A percentile compares a stretch with the other conserved stretches of the same genome.
These are phyloP conservation scores for Drosophila borealis DNA, from an alignment of 2,888 invertebrate genomes.

Conservation along the genomic window DNA sequence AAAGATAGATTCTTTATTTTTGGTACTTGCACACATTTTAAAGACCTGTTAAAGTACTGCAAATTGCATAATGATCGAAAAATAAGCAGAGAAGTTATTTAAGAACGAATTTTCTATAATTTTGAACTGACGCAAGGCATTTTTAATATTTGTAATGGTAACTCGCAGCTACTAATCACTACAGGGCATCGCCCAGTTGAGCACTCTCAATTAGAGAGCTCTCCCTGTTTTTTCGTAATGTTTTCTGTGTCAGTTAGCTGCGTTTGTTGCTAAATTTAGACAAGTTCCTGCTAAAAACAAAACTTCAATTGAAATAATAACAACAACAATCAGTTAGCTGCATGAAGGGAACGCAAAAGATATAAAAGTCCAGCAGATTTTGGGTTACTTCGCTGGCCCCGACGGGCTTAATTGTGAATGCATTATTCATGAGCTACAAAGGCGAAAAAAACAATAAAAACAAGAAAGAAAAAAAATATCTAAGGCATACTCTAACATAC, in stretches of 20 bases:
- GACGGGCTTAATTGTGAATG: slow-evolving; percentile 73
- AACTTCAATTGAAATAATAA: slow-evolving; percentile 26
- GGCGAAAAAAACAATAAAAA: slow-evolving; percentile 17
- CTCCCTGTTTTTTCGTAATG: slow-evolving; percentile 6
- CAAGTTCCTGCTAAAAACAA: slow-evolving; percentile 59
- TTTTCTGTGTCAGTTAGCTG: slow-evolving; percentile 8
- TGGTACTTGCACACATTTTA: no score
- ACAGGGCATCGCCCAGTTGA: background rate
- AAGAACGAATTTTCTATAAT: background rate
- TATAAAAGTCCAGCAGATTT: slow-evolving; percentile 15
- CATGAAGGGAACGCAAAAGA: slow-evolving; percentile 1
- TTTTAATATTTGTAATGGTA: background rate
- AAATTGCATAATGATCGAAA: background rate
- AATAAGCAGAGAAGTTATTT: background rate
- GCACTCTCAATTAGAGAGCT: background rate
- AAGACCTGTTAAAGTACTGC: no score
- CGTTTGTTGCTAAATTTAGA: slow-evolving; percentile 67
- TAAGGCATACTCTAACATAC: background rate
- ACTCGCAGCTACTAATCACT: background rate
- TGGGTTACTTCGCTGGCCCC: slow-evolving; percentile 19
- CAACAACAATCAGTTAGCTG: slow-evolving; percentile 7
- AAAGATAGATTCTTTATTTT: no score
- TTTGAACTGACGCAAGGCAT: no score
- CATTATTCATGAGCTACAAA: slow-evolving; percentile 70
- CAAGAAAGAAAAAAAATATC: background rate